These are phyloP conservation scores for Gymnoscopelus braueri DNA, from an alignment of 2,797 vertebrate genomes.

Conservation along the genomic window DNA sequence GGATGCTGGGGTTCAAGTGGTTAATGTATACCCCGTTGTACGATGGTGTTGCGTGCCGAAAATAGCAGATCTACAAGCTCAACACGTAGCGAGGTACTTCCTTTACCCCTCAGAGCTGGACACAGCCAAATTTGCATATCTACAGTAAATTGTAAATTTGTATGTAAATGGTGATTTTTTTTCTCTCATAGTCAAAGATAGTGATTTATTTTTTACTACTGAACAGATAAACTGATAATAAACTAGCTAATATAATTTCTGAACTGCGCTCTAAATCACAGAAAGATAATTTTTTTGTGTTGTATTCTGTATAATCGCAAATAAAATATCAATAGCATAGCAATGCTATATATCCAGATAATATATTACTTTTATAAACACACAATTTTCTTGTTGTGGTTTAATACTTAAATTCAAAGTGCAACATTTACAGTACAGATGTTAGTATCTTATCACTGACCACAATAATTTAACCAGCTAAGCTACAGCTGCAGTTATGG, in stretches of 20 bases:
- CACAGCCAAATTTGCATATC: neutral
- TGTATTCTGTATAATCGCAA: neutral
- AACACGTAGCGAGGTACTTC: neutral
- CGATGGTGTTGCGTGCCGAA: too few species aligned
- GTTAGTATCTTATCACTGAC: conserved; percentile 61
- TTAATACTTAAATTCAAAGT: conserved; percentile 82
- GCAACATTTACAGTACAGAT: conserved; percentile 73
- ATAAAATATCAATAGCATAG: neutral
- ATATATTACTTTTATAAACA: conserved; percentile 23
- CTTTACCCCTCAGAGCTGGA: neutral
- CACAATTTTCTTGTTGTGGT: conserved; percentile 53
- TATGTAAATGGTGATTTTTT: neutral
- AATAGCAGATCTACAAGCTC: too few species aligned
- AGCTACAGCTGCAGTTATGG: conserved; percentile 65
- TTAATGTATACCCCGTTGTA: too few species aligned
- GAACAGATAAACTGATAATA: neutral
- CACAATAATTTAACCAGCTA: conserved; percentile 63
- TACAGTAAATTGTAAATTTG: neutral
- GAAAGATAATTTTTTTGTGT: neutral
- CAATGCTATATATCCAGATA: conserved; percentile 25
- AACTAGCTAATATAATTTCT: too few species aligned
- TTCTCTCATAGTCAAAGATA: neutral
- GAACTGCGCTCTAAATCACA: too few species aligned
- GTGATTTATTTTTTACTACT: conserved; percentile 13
- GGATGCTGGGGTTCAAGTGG: too few species aligned